These are phyloP conservation scores for Amblyjoppa fuscipennis DNA, from an alignment of 2,888 invertebrate species.

Conservation along the genomic window DNA sequence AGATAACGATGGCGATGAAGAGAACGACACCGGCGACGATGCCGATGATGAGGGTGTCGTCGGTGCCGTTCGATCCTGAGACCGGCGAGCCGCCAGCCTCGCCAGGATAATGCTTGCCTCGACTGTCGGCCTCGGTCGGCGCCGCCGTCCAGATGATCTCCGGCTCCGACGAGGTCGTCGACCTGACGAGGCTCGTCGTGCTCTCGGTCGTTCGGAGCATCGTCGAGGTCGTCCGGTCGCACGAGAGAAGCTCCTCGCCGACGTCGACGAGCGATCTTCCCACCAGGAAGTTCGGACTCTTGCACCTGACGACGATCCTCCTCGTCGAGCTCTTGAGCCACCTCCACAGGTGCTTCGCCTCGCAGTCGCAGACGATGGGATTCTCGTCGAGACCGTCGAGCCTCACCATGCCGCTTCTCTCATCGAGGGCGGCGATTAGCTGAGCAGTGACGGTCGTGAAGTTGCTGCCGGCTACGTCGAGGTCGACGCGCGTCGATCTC, in stretches of 20 bases:
- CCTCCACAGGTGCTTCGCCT: constrained; percentile 91
- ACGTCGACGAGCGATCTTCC: constrained; percentile 91
- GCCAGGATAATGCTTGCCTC: constrained; percentile 86
- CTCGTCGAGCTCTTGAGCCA: constrained; percentile 88
- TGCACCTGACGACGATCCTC: constrained; percentile 88
- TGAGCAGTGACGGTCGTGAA: constrained; percentile 92
- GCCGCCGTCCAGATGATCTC: constrained; percentile 96
- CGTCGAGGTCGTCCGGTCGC: constrained; percentile 89
- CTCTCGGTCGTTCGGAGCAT: constrained; percentile 85
- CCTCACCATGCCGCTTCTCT: constrained; percentile 91
- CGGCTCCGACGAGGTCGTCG: constrained; percentile 88
- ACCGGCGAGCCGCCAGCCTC: constrained; percentile 85
- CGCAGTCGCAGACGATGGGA: constrained; percentile 95
- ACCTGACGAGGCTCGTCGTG: constrained; percentile 86
- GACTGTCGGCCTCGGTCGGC: constrained; percentile 89
- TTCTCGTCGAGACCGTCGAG: constrained; percentile 92
- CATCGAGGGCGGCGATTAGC: constrained; percentile 92
- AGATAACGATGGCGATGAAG: constrained; percentile 94
- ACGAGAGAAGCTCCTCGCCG: constrained; percentile 93
- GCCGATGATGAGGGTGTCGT: constrained; percentile 97
- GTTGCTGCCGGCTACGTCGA: constrained; percentile 93
- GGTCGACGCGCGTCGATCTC: constrained; percentile 91
- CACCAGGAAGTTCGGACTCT: constrained; percentile 89
- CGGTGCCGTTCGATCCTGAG: constrained; percentile 89
- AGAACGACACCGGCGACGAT: constrained; percentile 97